Percentiles rank a stretch among this genome's conserved stretches.
phyloP scores from a whole-genome alignment of 2,113 vertebrate species.

The Megaceryle maxima region DNA sequence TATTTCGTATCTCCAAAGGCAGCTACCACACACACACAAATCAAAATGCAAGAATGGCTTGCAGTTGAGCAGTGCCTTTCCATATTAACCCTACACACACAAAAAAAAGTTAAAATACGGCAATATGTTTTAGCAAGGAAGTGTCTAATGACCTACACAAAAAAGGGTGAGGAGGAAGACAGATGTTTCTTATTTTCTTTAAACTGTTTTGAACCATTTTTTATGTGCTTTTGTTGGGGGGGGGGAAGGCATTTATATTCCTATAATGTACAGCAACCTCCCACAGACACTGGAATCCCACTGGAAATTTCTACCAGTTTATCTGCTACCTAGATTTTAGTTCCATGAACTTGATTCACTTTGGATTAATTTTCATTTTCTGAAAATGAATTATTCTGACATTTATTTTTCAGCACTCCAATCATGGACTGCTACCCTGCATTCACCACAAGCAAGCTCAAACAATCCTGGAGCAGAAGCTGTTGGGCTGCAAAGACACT shows the following conservation, averaged over 20 bases:
- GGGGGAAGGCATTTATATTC: not conserved
- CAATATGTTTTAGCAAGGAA: not conserved
- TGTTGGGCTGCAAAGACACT: not conserved
- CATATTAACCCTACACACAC: not conserved
- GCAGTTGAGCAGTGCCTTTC: not conserved
- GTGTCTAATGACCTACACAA: not conserved
- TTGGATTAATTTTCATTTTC: not conserved
- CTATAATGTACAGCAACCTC: constrained; percentile 27
- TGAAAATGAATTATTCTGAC: not conserved
- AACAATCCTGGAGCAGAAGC: not conserved
- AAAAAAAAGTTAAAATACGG: not conserved
- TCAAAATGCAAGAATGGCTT: not conserved
- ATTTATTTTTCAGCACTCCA: constrained; percentile 36
- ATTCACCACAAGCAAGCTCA: fast-evolving
- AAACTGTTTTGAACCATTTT: constrained; percentile 48
- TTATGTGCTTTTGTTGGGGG: not conserved
- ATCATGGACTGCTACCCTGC: not conserved
- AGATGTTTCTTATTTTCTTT: constrained; percentile 67
- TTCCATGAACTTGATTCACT: not conserved
- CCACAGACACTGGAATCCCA: constrained; percentile 17
- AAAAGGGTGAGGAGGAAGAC: constrained; percentile 31
- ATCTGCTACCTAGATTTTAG: constrained; percentile 15
- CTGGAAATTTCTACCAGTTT: constrained; percentile 20
- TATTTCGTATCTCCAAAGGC: not conserved
- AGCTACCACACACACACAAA: not conserved